phyloP scores from a whole-genome alignment of 2,888 invertebrate genomes.

The Allophyes oxyacanthae region DNA sequence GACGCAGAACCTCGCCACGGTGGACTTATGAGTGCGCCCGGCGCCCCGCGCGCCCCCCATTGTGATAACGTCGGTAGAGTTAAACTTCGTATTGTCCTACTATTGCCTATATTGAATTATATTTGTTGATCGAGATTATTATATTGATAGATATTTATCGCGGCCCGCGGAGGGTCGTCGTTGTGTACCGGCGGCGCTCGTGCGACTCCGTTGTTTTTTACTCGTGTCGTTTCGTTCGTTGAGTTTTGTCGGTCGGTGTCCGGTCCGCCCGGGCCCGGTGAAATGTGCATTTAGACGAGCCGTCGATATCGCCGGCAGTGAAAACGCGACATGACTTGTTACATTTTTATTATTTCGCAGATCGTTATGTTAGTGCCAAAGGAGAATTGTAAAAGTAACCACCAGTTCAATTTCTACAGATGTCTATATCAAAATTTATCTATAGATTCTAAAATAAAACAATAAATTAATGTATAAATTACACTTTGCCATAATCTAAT shows the following conservation, averaged over 20 bases:
- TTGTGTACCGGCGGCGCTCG: conserved; percentile 69
- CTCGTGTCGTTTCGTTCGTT: conserved; percentile 64
- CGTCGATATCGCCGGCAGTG: conserved; percentile 75
- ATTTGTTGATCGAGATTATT: conserved; percentile 83
- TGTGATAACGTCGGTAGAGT: conserved; percentile 84
- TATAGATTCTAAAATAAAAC: conserved; percentile 10
- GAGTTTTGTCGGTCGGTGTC: conserved; percentile 72
- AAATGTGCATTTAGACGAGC: conserved; percentile 59
- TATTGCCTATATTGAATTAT: conserved; percentile 83
- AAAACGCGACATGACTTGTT: conserved; percentile 69
- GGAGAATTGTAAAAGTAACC: conserved; percentile 52
- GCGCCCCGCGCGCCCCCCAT: conserved; percentile 67
- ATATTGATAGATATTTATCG: conserved; percentile 86
- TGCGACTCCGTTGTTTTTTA: conserved; percentile 58
- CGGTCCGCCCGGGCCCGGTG: conserved; percentile 61
- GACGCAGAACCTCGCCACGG: conserved; percentile 92
- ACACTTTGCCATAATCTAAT: conserved; percentile 27
- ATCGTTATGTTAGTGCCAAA: conserved; percentile 73
- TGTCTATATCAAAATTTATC: conserved; percentile 29
- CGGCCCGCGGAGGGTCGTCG: conserved; percentile 77
- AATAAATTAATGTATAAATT: conserved; percentile 30
- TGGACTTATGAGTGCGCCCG: conserved; percentile 89
- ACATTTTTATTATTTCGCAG: conserved; percentile 59
- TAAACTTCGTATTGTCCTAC: conserved; percentile 80
- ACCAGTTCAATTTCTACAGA: conserved; percentile 34